Base-by-base conservation (phyloP, 53 echinoderm and acorn worm species). In the Echinometra lucunter region DNA sequence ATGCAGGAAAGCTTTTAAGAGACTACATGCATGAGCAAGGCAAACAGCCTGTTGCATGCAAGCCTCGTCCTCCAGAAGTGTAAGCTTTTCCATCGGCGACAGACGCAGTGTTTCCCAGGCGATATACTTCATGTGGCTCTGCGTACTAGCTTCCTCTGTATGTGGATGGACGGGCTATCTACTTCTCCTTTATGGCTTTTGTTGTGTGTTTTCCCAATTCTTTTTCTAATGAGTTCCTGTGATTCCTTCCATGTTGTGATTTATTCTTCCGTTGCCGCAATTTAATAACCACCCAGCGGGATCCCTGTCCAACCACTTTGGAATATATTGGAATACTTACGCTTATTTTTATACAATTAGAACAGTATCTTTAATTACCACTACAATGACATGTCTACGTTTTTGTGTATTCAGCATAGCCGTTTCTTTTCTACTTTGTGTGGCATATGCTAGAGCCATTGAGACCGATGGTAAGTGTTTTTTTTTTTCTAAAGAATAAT, bases 61-160 rank as follows among this genome's bases (percentile, higher is more conserved):
- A 83, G 40, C 85, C 28, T 12, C 49, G 45, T 83, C 45, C 49
- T 27, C n/a, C 53, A 85, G 85, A 47, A 47, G 85, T 85, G 85
- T 28, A 45, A 49, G 85, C 12, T 30, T n/a, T 85, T 85, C 49
- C 47, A 85, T 49, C 49, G 49, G 49, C 85, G 49, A 85, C 85
- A 85, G 85, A 85, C 85, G 85, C 85, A 85, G 45, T 47, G 85
- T 85, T 85, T 85, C 85, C 49, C 85, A 85, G 85, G 85, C 49
- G 49, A 28, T n/a, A n/a, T 49, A 38, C 81, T 81, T 6, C 25
- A 81, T 44, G 44, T 23, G 25, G 45, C 11, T 45, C 28, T 45
- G 49, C 13, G n/a, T n/a, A 6, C n/a, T n/a, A 16, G 85, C 85
- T 47, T 47, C 85, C 72, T 35, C 9, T 40, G 38, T 42, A 0